phyloP scores from a whole-genome alignment of 2,888 invertebrate genomes.

The Heteromurus nitidus region DNA sequence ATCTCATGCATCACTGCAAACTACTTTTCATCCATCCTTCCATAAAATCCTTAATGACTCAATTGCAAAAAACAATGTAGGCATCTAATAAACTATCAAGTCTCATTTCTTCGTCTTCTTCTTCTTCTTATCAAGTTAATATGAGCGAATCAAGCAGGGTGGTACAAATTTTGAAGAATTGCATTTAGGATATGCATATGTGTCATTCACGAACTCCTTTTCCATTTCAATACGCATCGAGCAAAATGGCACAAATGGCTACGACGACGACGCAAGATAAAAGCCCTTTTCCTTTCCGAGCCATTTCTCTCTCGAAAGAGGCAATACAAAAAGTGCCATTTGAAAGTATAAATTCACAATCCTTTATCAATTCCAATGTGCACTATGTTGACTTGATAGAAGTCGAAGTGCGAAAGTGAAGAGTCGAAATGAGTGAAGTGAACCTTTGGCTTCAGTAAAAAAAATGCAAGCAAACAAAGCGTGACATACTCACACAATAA shows the following conservation, averaged over 20 bases:
- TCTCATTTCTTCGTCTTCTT: too few relatives aligned
- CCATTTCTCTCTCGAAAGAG: neutral
- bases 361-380: too few relatives aligned
- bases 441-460: neutral
- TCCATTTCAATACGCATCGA: neutral
- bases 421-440: neutral
- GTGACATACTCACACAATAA: constrained; percentile 36
- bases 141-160: neutral
- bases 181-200: neutral
- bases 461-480: constrained; percentile 24
- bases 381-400: neutral
- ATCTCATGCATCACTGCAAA: neutral
- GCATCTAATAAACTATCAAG: neutral
- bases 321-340: neutral
- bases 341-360: too few relatives aligned
- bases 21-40: neutral
- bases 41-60: neutral
- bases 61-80: neutral
- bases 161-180: too few relatives aligned
- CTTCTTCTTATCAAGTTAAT: neutral
- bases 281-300: constrained; percentile 3
- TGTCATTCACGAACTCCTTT: constrained; percentile 2
- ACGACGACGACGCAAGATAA: neutral
- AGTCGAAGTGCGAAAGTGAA: neutral
- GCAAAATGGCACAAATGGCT: neutral